A percentile compares a stretch with the other conserved stretches of the same genome.
phyloP scores from a whole-genome alignment of 2,797 vertebrate species.

The Potorous gilbertii region DNA sequence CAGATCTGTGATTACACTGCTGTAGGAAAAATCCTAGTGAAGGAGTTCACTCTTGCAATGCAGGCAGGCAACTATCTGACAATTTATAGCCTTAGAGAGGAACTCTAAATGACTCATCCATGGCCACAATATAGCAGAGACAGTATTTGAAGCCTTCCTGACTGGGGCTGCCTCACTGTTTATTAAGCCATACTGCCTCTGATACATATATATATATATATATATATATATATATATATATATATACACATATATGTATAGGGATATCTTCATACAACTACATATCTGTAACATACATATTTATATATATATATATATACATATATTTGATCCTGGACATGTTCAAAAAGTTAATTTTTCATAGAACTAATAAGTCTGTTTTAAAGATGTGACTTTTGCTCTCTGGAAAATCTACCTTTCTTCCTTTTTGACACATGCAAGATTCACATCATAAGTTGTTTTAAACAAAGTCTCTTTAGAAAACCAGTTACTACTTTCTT shows the following conservation, averaged over 20 bases:
- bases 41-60: not conserved
- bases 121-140: not conserved
- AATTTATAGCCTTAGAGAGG: not conserved
- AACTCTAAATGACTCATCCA: not conserved
- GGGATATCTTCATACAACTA: conserved; percentile 15
- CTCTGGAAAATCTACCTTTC: not conserved
- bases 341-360: conserved; percentile 4
- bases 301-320: not conserved
- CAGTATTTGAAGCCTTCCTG: not conserved
- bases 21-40: not conserved
- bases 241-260: too few relatives aligned
- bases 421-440: not conserved
- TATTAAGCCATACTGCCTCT: not conserved
- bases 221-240: too few relatives aligned
- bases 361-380: not conserved
- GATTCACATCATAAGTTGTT: not conserved
- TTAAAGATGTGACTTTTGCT: not conserved
- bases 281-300: not conserved
- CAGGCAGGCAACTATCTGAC: not conserved
- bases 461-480: not conserved
- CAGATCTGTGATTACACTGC: not conserved
- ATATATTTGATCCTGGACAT: not conserved
- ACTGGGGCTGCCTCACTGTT: not conserved
- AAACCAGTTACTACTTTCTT: not conserved
- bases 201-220: not conserved